Base-by-base conservation (phyloP, 2,797 vertebrate genomes). In the Sebastes alutus region DNA sequence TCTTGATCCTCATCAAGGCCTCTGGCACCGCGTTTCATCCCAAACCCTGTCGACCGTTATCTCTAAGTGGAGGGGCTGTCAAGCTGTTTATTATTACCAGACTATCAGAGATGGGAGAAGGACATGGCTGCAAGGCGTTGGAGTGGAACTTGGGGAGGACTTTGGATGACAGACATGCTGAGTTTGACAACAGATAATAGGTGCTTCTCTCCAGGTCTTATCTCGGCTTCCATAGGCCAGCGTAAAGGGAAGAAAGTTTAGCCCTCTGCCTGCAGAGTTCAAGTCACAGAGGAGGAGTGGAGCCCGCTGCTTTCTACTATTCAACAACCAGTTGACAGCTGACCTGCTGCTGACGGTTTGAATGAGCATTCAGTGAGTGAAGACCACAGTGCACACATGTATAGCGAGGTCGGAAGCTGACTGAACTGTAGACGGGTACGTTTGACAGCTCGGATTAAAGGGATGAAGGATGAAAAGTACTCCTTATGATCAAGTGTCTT, bases 1-100 rank as follows among this genome's bases (percentile, higher is more conserved):
- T 95, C 93, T 82, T 87, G 85, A 87, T 87, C 62, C 86, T 89
- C 88, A 94, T 93, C 90, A 83, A 74, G 88, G 80, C 85, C 87
- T 76, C 80, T 75, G 82, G 81, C 87, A 82, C 61, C 7, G 16
- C 74, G 67, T 79, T 78, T 90, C 83, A 82, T 72, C 78, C 25
- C 81, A 81, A 54, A 76, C 85, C 75, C 80, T 71, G 87, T 80
- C 42, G 54, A 78, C 84, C 7, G 67, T 87, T 93, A 90, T 93
- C 85, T 87, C 46, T 54, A 33, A 85, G 78, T 74, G 70, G 81
- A 88, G 86, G 83, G 72, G 69, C 80, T 89, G 92, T 91, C 89
- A 83, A 84, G 84, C 63, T 89, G 90, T 93, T 91, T 87, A 84
- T 92, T 88, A 89, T 83, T 72, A 79, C 79, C 69, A 79, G 22